These are phyloP conservation scores for Cassiopea xamachana DNA, from an alignment of 30 jellyfish, hydroid and myxozoan species.

Conservation along the genomic window DNA sequence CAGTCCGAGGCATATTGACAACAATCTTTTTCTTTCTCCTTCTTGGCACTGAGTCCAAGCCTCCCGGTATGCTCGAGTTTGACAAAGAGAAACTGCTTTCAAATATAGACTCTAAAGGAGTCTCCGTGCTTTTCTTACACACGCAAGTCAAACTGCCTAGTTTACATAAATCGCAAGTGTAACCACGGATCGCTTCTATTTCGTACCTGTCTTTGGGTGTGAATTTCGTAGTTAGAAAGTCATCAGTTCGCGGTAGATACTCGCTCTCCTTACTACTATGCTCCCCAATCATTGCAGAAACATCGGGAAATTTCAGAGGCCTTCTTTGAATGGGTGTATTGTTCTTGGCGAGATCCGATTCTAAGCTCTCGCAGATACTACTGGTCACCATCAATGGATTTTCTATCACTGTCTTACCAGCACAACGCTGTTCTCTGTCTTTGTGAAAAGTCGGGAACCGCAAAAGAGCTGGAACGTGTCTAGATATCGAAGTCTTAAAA, in stretches of 20 bases:
- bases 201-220: conserved; percentile 44
- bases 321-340: too few relatives aligned
- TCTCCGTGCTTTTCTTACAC: background rate
- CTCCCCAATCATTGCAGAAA: too few relatives aligned
- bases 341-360: too few relatives aligned
- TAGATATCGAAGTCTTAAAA: background rate
- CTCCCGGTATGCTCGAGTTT: background rate
- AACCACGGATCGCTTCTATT: conserved; percentile 32
- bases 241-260: background rate
- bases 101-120: background rate
- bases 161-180: conserved; percentile 49
- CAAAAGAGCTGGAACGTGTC: background rate
- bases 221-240: conserved; percentile 28
- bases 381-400: too few relatives aligned
- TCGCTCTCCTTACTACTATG: too few relatives aligned
- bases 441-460: too few relatives aligned
- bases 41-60: background rate
- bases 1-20: conserved; percentile 40
- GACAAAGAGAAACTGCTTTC: background rate
- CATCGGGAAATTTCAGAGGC: too few relatives aligned
- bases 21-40: conserved; percentile 22
- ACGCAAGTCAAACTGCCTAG: conserved; percentile 1
- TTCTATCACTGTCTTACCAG: background rate
- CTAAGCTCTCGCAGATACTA: too few relatives aligned
- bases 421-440: too few relatives aligned